A percentile compares a stretch with the other conserved stretches of the same genome.
Conservation (phyloP, 2,888 invertebrate genomes). For the Perithous albicinctus region DNA sequence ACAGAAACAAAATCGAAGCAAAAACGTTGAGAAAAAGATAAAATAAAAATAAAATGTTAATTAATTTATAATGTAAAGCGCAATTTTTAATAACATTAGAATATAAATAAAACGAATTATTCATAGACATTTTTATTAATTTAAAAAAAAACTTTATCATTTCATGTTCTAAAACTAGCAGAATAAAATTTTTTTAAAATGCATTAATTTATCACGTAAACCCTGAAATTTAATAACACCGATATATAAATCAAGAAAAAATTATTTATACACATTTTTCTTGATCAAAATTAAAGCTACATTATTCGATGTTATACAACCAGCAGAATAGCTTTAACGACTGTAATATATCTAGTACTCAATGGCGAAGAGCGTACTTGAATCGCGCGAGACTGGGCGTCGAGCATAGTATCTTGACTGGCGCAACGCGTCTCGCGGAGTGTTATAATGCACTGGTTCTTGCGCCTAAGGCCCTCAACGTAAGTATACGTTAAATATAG, state of each 20-base stretch:
- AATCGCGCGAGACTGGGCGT: conserved; percentile 70
- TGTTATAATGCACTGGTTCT: conserved; percentile 70
- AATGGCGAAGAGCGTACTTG: conserved; percentile 75
- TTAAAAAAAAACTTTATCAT: not conserved
- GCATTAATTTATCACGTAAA: too few species aligned
- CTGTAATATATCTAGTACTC: conserved; percentile 50
- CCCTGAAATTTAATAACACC: too few species aligned
- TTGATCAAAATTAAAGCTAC: not conserved
- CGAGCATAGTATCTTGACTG: conserved; percentile 73
- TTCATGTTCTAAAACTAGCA: not conserved
- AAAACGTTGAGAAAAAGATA: too few species aligned
- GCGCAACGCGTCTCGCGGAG: conserved; percentile 48
- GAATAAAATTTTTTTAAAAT: not conserved
- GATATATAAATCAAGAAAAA: not conserved
- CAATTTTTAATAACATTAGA: too few species aligned
- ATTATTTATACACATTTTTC: not conserved
- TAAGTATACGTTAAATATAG: conserved; percentile 75
- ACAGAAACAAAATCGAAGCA: too few species aligned
- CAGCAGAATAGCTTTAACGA: not conserved
- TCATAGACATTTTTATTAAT: not conserved
- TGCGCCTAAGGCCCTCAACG: conserved; percentile 72
- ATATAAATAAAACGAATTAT: not conserved
- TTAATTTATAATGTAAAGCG: too few species aligned
- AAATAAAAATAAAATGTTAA: too few species aligned
- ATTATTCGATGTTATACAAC: not conserved